Evolutionary conservation across 2,797 vertebrate species (phyloP).

Genomic region (Sebastes jordani): DNA sequence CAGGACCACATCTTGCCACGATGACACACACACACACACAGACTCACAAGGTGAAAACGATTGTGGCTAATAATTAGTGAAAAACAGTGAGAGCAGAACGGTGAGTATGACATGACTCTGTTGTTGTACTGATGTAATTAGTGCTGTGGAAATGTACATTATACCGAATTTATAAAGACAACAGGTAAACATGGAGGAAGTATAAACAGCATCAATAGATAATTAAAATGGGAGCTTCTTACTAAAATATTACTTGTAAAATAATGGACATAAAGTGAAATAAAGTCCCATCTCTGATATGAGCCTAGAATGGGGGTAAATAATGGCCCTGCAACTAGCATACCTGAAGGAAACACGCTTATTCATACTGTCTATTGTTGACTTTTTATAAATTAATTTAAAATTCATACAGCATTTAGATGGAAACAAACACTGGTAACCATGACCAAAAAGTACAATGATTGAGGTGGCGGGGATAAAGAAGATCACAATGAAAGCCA

Average conservation of each 20-base stretch:
- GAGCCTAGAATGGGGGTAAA: not conserved
- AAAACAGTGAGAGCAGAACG: too few species aligned
- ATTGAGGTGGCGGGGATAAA: not conserved
- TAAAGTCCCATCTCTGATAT: not conserved
- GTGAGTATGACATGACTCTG: not conserved
- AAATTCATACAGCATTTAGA: not conserved
- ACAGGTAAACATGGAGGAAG: not conserved
- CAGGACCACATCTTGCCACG: too few species aligned
- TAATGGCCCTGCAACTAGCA: not conserved
- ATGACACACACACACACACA: too few species aligned
- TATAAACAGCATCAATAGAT: not conserved
- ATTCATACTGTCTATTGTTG: not conserved
- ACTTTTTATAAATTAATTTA: not conserved
- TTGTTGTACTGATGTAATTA: not conserved
- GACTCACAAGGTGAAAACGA: too few species aligned
- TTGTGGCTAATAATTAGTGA: too few species aligned
- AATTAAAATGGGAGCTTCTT: not conserved
- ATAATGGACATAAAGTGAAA: not conserved
- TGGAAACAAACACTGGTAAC: not conserved
- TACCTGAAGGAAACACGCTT: not conserved
- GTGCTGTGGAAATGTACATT: not conserved
- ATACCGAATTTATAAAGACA: not conserved
- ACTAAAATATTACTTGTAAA: not conserved
- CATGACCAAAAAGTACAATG: not conserved
- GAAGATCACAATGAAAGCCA: not conserved